Conservation (phyloP, 2,888 invertebrate species). For the Thumatha senex region DNA sequence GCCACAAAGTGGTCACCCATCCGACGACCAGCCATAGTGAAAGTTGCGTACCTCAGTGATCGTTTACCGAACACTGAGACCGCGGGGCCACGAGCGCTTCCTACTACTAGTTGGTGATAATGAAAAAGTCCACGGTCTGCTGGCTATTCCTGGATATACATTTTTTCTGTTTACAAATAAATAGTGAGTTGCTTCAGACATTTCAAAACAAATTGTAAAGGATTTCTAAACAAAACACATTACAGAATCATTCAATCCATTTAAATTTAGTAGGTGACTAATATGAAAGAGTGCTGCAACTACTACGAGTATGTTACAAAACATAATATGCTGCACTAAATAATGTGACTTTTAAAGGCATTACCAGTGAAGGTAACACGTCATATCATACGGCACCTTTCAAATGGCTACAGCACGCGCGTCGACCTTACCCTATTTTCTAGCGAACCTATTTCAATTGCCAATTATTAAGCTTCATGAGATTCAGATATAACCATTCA, state of each 20-base stretch:
- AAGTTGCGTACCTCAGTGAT: too few species aligned
- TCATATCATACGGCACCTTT: constrained; percentile 44
- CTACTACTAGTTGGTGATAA: constrained; percentile 44
- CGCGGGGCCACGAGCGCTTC: too few species aligned
- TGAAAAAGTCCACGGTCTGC: constrained; percentile 38
- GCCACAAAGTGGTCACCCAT: too few species aligned
- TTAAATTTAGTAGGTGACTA: constrained; percentile 11
- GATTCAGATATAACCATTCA: constrained; percentile 48
- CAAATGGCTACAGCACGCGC: constrained; percentile 47
- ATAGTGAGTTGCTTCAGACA: neutral
- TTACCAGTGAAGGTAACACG: constrained; percentile 50
- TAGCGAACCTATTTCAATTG: constrained; percentile 55
- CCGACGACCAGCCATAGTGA: too few species aligned
- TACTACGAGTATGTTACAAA: constrained; percentile 21
- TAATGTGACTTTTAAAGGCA: constrained; percentile 38
- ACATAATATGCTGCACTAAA: constrained; percentile 34
- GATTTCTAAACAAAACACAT: neutral
- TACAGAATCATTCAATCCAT: constrained; percentile 5
- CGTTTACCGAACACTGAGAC: too few species aligned
- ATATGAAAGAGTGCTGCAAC: constrained; percentile 25
- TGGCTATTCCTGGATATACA: constrained; percentile 17
- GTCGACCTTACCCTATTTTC: constrained; percentile 64
- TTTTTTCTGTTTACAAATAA: too few species aligned
- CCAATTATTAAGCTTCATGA: constrained; percentile 51
- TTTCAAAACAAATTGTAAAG: neutral